Evolutionary conservation across 2,888 invertebrate genomes (phyloP).

Genomic region (Boloria euphrosyne): DNA sequence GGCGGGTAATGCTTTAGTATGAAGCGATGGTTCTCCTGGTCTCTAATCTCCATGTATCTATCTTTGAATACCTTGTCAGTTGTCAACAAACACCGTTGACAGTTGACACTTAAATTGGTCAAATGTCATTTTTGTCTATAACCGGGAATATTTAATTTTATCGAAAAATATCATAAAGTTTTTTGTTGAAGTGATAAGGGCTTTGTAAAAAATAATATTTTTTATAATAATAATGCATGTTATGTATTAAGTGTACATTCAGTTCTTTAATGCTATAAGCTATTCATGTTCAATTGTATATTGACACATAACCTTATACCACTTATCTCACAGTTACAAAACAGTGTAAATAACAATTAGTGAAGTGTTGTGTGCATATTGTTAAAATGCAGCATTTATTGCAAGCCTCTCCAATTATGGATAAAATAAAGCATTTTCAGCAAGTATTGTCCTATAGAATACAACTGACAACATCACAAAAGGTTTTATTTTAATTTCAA

Average conservation of each 20-base stretch:
- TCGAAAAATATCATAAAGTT: conserved; percentile 10
- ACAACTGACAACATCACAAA: conserved; percentile 85
- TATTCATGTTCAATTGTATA: conserved; percentile 9
- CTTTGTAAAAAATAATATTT: background rate
- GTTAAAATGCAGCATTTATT: conserved; percentile 73
- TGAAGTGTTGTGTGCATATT: conserved; percentile 29
- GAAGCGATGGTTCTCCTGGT: no score
- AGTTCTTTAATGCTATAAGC: background rate
- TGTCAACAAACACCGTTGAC: no score
- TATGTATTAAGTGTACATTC: background rate
- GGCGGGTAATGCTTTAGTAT: no score
- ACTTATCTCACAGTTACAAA: conserved; percentile 24
- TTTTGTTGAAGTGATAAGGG: background rate
- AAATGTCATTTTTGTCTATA: conserved; percentile 30
- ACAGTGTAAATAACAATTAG: conserved; percentile 26
- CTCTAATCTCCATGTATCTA: no score
- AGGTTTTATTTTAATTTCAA: conserved; percentile 71
- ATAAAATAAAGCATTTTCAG: conserved; percentile 80
- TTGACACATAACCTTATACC: conserved; percentile 56
- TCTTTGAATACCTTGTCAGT: no score
- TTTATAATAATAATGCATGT: background rate
- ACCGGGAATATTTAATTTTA: conserved; percentile 43
- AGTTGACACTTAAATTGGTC: background rate
- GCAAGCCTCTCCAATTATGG: conserved; percentile 80
- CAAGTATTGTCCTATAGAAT: conserved; percentile 75